phyloP scores from a whole-genome alignment of 2,113 vertebrate genomes.

The Vicugna pacos region DNA sequence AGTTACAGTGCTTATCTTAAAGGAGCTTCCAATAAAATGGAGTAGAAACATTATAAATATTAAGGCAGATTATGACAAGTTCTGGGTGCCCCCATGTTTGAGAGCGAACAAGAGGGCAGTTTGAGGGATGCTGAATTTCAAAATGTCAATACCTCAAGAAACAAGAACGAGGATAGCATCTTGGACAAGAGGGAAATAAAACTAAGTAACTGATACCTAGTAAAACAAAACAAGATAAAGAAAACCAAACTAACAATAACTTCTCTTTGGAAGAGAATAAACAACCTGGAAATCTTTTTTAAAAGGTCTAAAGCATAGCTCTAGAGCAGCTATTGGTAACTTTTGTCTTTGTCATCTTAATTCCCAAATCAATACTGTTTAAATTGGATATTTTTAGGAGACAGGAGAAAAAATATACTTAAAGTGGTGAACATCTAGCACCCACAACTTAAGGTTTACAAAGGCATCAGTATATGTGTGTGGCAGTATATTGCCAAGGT shows the following conservation, averaged over 20 bases:
- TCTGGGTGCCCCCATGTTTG: background rate
- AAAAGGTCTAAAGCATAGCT: background rate
- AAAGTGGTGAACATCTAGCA: background rate
- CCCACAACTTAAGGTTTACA: background rate
- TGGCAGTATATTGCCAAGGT: background rate
- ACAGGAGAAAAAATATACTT: background rate
- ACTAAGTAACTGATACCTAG: background rate
- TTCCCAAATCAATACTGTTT: background rate
- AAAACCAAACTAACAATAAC: background rate
- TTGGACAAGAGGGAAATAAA: background rate
- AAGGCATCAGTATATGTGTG: background rate
- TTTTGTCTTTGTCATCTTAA: background rate
- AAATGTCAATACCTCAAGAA: background rate
- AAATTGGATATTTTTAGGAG: background rate
- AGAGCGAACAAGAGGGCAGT: background rate
- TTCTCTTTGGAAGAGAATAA: background rate
- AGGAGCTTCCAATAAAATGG: background rate
- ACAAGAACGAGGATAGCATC: background rate
- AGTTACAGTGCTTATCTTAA: background rate
- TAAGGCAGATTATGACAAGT: background rate
- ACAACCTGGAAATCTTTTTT: background rate
- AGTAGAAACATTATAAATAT: background rate
- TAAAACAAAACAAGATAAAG: background rate
- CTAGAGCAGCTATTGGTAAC: background rate
- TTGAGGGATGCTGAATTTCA: background rate